Evolutionary conservation across 2,888 invertebrate species (phyloP).

Genomic region (Tanytarsus gracilentus): DNA sequence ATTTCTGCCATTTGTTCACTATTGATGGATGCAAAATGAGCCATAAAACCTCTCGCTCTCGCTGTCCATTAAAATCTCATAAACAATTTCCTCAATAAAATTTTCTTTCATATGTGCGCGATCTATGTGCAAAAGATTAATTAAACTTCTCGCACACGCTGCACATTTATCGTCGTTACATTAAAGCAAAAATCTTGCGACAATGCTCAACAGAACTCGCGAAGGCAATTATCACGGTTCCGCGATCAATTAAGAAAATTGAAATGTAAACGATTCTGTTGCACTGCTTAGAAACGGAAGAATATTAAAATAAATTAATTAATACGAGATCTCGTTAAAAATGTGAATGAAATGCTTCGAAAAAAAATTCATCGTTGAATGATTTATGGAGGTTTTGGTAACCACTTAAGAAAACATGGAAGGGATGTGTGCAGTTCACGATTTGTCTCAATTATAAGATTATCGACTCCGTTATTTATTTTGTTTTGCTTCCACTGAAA

Average conservation of each 20-base stretch:
- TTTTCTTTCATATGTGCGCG: constrained; percentile 2
- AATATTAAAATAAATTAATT: constrained; percentile 24
- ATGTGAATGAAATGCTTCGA: neutral
- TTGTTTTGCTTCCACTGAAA: constrained; percentile 4
- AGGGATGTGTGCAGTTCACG: neutral
- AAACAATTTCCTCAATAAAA: neutral
- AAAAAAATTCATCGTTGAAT: neutral
- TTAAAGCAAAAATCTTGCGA: neutral
- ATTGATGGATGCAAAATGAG: neutral
- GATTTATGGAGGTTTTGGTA: neutral
- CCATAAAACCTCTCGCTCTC: neutral
- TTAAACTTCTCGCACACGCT: too few relatives aligned
- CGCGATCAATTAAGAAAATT: constrained; percentile 20
- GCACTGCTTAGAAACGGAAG: constrained; percentile 18
- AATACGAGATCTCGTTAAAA: neutral
- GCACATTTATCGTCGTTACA: neutral
- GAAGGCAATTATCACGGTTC: constrained; percentile 21
- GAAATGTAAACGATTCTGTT: neutral
- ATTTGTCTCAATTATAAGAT: neutral
- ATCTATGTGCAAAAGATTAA: too few relatives aligned
- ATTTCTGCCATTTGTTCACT: neutral
- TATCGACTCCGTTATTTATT: neutral
- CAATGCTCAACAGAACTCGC: neutral
- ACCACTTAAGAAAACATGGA: neutral
- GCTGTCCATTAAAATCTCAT: neutral